A percentile compares a stretch with the other conserved stretches of the same genome.
Conservation (phyloP, 2,888 invertebrate genomes). For the Pseudococcus viburni region DNA sequence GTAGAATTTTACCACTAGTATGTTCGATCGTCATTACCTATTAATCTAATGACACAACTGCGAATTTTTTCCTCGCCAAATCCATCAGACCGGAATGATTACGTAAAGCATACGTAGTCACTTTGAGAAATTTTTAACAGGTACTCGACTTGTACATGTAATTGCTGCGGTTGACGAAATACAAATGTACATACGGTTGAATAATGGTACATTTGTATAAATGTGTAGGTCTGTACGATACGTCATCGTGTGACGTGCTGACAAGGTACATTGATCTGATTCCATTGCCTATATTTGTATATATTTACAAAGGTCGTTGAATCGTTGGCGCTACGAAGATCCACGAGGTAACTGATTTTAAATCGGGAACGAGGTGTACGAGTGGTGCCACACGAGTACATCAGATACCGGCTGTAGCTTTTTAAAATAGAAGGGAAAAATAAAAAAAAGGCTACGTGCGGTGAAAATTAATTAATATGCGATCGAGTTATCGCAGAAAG, state of each 20-base stretch:
- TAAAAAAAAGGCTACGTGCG: conserved; percentile 16
- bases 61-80: background rate
- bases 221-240: background rate
- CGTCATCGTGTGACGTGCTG: conserved; percentile 24
- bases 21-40: conserved; percentile 11
- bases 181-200: background rate
- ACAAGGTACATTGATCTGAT: conserved; percentile 18
- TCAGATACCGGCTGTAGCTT: background rate
- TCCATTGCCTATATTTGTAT: conserved; percentile 29
- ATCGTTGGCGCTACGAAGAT: background rate
- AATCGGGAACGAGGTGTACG: background rate
- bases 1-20: background rate
- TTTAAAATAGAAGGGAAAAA: conserved; percentile 1
- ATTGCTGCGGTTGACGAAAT: conserved; percentile 17
- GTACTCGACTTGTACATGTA: background rate
- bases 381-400: background rate
- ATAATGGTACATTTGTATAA: background rate
- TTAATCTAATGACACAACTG: conserved; percentile 25
- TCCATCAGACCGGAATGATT: conserved; percentile 27
- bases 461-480: conserved; percentile 37
- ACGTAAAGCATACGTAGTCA: background rate
- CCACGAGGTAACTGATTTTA: background rate
- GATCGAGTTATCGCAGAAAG: conserved; percentile 22
- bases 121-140: background rate
- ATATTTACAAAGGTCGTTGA: conserved; percentile 43